Conservation (phyloP, 2,888 invertebrate species). For the Dugesia japonica region DNA sequence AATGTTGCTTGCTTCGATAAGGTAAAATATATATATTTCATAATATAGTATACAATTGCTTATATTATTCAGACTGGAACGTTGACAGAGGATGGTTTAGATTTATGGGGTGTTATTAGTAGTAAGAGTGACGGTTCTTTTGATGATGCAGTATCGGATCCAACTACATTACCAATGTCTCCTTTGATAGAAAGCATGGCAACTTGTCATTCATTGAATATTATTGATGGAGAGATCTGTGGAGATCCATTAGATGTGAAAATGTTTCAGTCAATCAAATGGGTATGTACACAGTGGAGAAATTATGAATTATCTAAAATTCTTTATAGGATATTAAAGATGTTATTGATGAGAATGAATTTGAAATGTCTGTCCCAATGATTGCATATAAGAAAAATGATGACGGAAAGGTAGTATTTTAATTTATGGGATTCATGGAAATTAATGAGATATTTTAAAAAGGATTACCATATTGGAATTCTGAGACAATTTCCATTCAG, state of each 20-base stretch:
- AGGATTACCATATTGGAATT: conserved; percentile 54
- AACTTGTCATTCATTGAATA: conserved; percentile 50
- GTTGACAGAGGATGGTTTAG: conserved; percentile 48
- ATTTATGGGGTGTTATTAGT: conserved; percentile 45
- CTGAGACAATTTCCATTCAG: conserved; percentile 68
- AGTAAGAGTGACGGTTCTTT: conserved; percentile 37
- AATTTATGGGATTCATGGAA: too few relatives aligned
- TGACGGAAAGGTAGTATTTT: not conserved
- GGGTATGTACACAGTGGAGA: conserved; percentile 40
- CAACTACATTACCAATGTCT: not conserved
- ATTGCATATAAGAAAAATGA: conserved; percentile 38
- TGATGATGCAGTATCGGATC: conserved; percentile 21
- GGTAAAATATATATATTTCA: too few relatives aligned
- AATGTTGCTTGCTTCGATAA: too few relatives aligned
- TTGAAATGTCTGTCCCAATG: conserved; percentile 48
- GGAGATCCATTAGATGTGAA: conserved; percentile 51
- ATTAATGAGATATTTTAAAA: too few relatives aligned
- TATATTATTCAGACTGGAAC: conserved; percentile 43
- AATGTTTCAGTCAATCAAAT: conserved; percentile 49
- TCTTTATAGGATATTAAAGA: conserved; percentile 30
- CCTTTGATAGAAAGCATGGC: conserved; percentile 47
- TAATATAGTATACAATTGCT: too few relatives aligned
- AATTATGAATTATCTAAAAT: not conserved
- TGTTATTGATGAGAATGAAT: conserved; percentile 36
- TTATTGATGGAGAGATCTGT: conserved; percentile 45